Percentiles rank a stretch among this genome's conserved stretches.
Evolutionary conservation across 2,888 invertebrate species (phyloP).

Genomic region (Sphaerolaimus hirsutus): DNA sequence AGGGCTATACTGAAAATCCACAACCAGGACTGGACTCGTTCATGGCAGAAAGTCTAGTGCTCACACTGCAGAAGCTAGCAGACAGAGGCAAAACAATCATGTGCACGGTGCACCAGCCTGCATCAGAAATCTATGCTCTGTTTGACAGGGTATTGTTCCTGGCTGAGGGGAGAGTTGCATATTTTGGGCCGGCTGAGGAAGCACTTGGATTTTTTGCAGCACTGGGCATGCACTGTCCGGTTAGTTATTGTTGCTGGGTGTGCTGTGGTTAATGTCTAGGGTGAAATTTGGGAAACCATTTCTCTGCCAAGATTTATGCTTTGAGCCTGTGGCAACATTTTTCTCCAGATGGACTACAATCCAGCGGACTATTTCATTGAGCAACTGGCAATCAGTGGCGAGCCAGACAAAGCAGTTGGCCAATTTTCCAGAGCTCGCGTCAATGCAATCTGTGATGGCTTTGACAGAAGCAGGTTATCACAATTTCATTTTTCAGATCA

Average conservation of each 20-base stretch:
- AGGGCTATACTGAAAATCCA: too few species aligned
- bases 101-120: slow-evolving; percentile 25
- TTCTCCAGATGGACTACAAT: slow-evolving; percentile 73
- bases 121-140: slow-evolving; percentile 18
- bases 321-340: too few species aligned
- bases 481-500: too few species aligned
- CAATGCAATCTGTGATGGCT: slow-evolving; percentile 19
- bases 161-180: slow-evolving; percentile 43
- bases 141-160: slow-evolving; percentile 12
- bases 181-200: slow-evolving; percentile 36
- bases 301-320: too few species aligned
- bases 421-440: slow-evolving; percentile 1
- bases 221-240: slow-evolving; percentile 5
- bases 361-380: slow-evolving; percentile 82
- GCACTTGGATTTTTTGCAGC: slow-evolving; percentile 11
- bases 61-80: slow-evolving; percentile 34
- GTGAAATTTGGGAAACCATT: slow-evolving; percentile 24
- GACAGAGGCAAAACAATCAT: slow-evolving; percentile 12
- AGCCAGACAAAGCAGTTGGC: not conserved
- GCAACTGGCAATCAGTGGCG: slow-evolving; percentile 47
- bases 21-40: slow-evolving; percentile 85
- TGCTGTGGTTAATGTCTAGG: not conserved
- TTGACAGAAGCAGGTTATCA: too few species aligned
- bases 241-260: not conserved
- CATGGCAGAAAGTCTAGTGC: slow-evolving; percentile 78